A percentile compares a stretch with the other conserved stretches of the same genome.
Evolutionary conservation across 1,140 invertebrate genomes (phyloP).

Genomic region (Protaetia brevitarsis): DNA sequence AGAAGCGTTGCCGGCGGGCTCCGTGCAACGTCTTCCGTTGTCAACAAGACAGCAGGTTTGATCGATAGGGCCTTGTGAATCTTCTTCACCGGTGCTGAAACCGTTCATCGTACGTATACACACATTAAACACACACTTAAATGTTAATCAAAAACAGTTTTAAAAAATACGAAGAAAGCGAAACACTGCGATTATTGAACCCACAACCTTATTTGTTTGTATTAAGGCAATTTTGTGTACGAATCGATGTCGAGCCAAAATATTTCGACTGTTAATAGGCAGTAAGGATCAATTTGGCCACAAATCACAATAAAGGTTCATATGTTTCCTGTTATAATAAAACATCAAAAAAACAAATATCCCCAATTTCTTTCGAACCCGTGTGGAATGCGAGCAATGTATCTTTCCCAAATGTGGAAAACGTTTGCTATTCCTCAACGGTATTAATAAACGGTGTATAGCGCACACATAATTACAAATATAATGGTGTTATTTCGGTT

Average conservation of each 20-base stretch:
- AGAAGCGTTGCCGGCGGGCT: conserved; percentile 89
- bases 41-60: conserved; percentile 94
- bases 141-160: neutral
- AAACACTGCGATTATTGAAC: neutral
- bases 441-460: neutral
- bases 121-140: conserved; percentile 13
- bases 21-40: conserved; percentile 79
- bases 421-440: neutral
- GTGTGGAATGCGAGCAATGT: neutral
- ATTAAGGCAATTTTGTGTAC: neutral
- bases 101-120: conserved; percentile 64
- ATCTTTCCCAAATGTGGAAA: neutral
- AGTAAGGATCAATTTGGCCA: conserved; percentile 2
- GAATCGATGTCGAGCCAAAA: neutral
- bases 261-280: neutral
- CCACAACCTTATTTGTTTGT: conserved; percentile 6
- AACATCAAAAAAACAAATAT: conserved; percentile 25
- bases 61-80: conserved; percentile 75
- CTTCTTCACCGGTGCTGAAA: conserved; percentile 86
- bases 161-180: neutral
- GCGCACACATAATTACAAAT: neutral
- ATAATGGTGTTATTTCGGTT: conserved; percentile 10
- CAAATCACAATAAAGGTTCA: conserved; percentile 12
- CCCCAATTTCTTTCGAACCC: conserved; percentile 18
- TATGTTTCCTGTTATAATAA: conserved; percentile 25